phyloP scores from a whole-genome alignment of 1,140 invertebrate genomes.

The Pogonomyrmex californicus region DNA sequence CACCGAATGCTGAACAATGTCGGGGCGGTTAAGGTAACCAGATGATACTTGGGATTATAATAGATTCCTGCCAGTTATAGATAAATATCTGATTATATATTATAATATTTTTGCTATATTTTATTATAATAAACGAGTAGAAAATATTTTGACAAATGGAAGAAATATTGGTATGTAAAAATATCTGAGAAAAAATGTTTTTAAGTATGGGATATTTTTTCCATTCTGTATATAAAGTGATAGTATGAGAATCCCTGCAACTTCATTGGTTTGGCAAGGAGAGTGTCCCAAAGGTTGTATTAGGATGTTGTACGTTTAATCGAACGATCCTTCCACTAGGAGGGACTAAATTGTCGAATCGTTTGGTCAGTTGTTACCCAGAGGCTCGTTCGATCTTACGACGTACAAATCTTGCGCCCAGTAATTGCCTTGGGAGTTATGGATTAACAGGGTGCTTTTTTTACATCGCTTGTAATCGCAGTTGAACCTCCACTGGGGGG shows the following conservation, averaged over 20 bases:
- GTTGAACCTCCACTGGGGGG: neutral
- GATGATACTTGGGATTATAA: neutral
- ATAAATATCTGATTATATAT: neutral
- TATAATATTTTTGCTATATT: neutral
- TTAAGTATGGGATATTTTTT: neutral
- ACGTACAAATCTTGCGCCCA: constrained; percentile 65
- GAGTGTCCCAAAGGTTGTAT: constrained; percentile 78
- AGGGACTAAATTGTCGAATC: constrained; percentile 70
- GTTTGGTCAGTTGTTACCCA: constrained; percentile 75
- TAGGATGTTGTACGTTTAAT: constrained; percentile 75
- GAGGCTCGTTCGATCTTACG: constrained; percentile 74
- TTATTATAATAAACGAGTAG: neutral
- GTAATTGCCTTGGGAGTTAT: constrained; percentile 63
- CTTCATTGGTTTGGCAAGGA: constrained; percentile 61
- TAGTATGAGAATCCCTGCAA: constrained; percentile 73
- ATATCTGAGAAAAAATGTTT: neutral
- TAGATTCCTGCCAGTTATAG: neutral
- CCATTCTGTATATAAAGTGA: neutral
- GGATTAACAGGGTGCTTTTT: constrained; percentile 19
- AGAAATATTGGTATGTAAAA: neutral
- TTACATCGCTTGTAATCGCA: constrained; percentile 27
- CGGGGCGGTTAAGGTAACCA: neutral
- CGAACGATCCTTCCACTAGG: constrained; percentile 76
- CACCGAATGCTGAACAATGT: constrained; percentile 53
- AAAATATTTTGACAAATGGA: neutral